Base-by-base conservation (phyloP, 2,888 invertebrate genomes). In the Hoplodrina ambigua region DNA sequence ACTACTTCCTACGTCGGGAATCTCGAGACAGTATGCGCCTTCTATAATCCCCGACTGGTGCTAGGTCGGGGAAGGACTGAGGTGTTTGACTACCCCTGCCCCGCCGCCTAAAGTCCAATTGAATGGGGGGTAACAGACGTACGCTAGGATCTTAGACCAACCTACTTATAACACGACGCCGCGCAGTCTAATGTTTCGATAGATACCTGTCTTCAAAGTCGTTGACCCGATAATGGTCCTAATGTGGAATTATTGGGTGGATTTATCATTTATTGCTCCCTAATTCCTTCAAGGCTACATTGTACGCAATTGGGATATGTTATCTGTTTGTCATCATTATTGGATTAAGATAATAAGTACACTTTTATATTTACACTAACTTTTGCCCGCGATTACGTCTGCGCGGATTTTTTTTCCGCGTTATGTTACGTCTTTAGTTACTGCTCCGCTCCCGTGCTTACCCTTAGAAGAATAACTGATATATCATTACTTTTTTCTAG, bases 401-500 rank as follows among this genome's bases (percentile, higher is more conserved):
- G 25, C 25, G 2, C 25, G 25, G 25, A 2, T 25, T 25, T 25
- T 25, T 25, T 25, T 25, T 25, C 25, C 25, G 25, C 25, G 1
- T 25, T 25, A 25, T 25, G 25, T 25, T 25, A 25, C 25, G 1
- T 25, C 25, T 25, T 25, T 25, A 2, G 25, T 25, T 1, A 25
- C 25, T 25, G 25, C 25, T 25, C 25, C 2, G 25, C 2, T 25
- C 25, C 25, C 25, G 25, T 25, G 25, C 4, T 37, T 7, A 37
- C 37, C 37, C 37, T 37, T 37, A 37, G 8, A 37, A 33, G 0
- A 0, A 33, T 33, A 33, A 33, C 8, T 37, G 8, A 37, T 8
- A 37, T 8, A 37, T 37, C 0, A 33, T 33, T 37, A 19, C 6
- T 56, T 50, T 72, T 37, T 46, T 71, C 75, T 96, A 99, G 99